Base-by-base conservation (phyloP, 2,113 vertebrate species). In the Cynocephalus volans region DNA sequence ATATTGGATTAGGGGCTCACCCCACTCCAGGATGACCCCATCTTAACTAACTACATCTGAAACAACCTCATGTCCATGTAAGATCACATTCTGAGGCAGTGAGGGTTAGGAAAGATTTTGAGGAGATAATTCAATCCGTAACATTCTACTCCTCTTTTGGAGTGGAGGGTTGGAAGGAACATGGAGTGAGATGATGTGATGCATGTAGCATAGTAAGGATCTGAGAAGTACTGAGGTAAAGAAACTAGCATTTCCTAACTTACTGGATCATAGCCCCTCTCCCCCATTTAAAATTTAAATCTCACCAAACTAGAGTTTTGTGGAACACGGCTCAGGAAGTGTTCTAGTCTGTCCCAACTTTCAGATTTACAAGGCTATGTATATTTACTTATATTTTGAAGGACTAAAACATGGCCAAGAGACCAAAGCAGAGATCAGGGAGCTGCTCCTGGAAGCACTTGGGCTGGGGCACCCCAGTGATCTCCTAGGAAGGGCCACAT, bases 391-490 rank as follows among this genome's bases (percentile, higher is more conserved):
- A 8, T 6, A 15, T 81, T n/a, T 9, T 2, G 10, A 67, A 60
- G 18, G 28, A 52, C 76, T 4, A 33, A 76, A 26, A 4, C 14
- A 12, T 24, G 33, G 84, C 13, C 0, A 17, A 67, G 75, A 92
- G 50, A 36, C 62, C 56, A 85, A 45, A 45, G 83, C 41, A 18
- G 48, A 65, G 72, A 33, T 41, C 41, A 14, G 41, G 21, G 28
- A 81, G 26, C 72, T 10, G 17, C 31, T 73, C 2, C 17, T 36
- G 11, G 26, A 58, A 33, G 5, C 14, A 0, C 60, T 28, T 2
- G 2, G 19, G 18, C 17, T 0, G 7, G 33, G 50, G n/a, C 26
- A 4, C 6, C 8, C 36, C 19, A 41, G 10, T 52, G 41, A 6
- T 79, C 76, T 24, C 73, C 41, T 3, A 64, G 17, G 65, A 62